Conservation (phyloP, 2,797 vertebrate genomes). For the Enteromius trimaculatus region DNA sequence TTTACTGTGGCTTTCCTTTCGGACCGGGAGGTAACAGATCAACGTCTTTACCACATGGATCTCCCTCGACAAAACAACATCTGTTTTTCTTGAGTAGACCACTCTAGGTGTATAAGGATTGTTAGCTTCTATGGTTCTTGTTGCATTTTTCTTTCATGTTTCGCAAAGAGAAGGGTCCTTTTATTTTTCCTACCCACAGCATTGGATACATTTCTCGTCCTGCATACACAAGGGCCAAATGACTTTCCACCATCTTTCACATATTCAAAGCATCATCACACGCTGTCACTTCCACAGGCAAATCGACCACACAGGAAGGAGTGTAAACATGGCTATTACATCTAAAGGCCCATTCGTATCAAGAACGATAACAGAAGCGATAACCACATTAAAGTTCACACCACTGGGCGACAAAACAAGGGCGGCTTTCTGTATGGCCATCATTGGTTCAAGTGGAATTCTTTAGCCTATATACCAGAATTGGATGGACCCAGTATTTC, state of each 20-base stretch:
- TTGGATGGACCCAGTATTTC: too few relatives aligned
- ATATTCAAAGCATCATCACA: constrained; percentile 6
- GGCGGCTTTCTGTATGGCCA: not conserved
- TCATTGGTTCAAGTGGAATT: too few relatives aligned
- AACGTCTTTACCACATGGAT: constrained; percentile 49
- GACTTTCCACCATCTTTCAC: constrained; percentile 25
- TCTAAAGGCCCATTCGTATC: not conserved
- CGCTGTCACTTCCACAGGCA: not conserved
- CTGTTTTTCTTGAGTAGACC: constrained; percentile 35
- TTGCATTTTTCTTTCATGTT: not conserved
- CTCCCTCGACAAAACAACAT: constrained; percentile 39
- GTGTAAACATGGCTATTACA: not conserved
- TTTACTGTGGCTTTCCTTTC: constrained; percentile 17
- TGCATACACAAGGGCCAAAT: not conserved
- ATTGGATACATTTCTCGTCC: not conserved
- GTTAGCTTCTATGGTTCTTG: not conserved
- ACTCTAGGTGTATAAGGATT: not conserved
- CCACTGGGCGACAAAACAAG: not conserved
- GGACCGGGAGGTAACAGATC: not conserved
- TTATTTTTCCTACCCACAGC: not conserved
- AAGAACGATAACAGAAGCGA: not conserved
- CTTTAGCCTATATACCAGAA: too few relatives aligned
- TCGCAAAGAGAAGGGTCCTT: not conserved
- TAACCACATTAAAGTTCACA: not conserved
- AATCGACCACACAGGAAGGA: not conserved